These are phyloP conservation scores for Rhogogaster chlorosoma DNA, from an alignment of 2,888 invertebrate genomes.

Conservation along the genomic window DNA sequence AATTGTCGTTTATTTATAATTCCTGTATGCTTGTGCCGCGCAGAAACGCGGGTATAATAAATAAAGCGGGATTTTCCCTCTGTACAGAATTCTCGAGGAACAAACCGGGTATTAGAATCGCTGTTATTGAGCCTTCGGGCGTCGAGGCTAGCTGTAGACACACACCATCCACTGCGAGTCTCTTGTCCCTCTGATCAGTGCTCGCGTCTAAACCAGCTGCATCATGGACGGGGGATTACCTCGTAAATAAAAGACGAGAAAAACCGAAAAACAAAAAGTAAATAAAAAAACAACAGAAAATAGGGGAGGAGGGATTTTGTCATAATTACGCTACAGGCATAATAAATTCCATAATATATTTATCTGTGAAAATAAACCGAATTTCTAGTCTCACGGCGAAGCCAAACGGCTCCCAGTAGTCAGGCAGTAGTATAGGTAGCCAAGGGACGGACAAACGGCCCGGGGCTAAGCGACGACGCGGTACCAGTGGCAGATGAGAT, in stretches of 20 bases:
- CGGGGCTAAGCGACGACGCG: constrained; percentile 59
- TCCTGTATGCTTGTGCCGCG: too few species aligned
- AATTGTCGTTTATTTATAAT: too few species aligned
- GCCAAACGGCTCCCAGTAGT: not conserved
- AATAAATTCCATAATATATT: too few species aligned
- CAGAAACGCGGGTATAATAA: not conserved
- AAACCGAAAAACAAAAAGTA: constrained; percentile 52
- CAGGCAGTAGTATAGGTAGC: not conserved
- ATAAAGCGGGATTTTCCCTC: not conserved
- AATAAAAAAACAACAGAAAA: constrained; percentile 54
- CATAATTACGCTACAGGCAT: too few species aligned
- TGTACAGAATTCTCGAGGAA: constrained; percentile 24
- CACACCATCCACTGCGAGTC: not conserved
- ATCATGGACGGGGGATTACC: not conserved
- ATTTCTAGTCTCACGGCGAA: too few species aligned
- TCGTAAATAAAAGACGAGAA: too few species aligned
- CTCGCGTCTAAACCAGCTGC: not conserved
- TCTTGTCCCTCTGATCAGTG: constrained; percentile 21
- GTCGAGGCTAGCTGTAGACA: constrained; percentile 8
- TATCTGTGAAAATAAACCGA: too few species aligned
- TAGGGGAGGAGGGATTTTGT: too few species aligned
- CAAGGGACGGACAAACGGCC: constrained; percentile 43
- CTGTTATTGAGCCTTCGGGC: constrained; percentile 50
- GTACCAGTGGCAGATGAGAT: constrained; percentile 70
- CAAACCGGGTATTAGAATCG: constrained; percentile 49